Conservation (phyloP, 1,140 invertebrate species). For the Streblospio benedicti region DNA sequence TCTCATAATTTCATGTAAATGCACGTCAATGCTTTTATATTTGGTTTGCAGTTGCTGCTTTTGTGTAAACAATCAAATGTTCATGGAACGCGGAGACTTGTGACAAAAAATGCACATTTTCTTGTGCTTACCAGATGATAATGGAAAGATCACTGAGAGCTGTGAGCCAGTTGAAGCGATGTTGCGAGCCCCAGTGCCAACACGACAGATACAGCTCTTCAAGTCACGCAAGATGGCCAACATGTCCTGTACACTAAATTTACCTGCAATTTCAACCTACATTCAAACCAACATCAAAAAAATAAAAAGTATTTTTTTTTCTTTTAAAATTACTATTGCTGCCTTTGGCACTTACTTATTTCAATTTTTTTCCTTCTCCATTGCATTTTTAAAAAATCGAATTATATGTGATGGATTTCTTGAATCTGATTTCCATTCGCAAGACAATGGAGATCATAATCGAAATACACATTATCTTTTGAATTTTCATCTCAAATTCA, state of each 20-base stretch:
- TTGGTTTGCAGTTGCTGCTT: no score
- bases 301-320: not conserved
- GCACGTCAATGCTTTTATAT: no score
- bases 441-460: no score
- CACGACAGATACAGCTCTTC: constrained; percentile 52
- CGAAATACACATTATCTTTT: no score
- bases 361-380: not conserved
- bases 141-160: constrained; percentile 3
- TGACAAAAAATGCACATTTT: no score
- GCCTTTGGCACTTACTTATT: not conserved
- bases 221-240: constrained; percentile 58
- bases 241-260: constrained; percentile 57
- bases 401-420: not conserved
- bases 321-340: not conserved
- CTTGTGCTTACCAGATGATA: not conserved
- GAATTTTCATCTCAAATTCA: no score
- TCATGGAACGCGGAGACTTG: no score
- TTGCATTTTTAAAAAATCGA: not conserved
- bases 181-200: not conserved
- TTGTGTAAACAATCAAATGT: no score
- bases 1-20: no score
- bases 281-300: not conserved
- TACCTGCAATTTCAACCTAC: constrained; percentile 17
- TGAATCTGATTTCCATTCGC: not conserved
- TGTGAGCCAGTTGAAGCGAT: not conserved